phyloP scores from a whole-genome alignment of 1,140 invertebrate genomes.

The Drosophila repleta region DNA sequence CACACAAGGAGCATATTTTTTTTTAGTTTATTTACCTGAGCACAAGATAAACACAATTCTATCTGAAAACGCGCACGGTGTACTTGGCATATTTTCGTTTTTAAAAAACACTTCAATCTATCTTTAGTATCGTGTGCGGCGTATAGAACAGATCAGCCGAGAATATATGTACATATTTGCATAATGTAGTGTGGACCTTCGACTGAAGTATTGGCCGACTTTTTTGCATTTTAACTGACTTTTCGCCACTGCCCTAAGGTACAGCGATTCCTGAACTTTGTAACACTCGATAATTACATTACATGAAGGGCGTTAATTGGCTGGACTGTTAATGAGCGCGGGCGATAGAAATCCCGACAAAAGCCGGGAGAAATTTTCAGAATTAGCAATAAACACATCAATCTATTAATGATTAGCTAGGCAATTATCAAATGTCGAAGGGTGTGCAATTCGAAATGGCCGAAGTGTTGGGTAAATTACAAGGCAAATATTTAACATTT shows the following conservation, averaged over 20 bases:
- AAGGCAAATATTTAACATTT: slow-evolving; percentile 1
- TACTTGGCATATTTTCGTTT: slow-evolving; percentile 31
- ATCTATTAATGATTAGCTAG: slow-evolving; percentile 19
- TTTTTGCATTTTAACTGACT: slow-evolving; percentile 16
- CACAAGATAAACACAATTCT: slow-evolving; percentile 54
- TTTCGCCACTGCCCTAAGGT: slow-evolving; percentile 7
- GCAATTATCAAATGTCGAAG: slow-evolving; percentile 8
- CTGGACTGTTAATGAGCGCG: neutral
- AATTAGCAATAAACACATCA: neutral
- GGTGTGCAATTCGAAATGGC: neutral
- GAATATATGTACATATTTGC: slow-evolving; percentile 41
- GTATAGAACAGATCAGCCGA: slow-evolving; percentile 31
- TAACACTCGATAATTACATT: neutral
- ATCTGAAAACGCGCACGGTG: slow-evolving; percentile 30
- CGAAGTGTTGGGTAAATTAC: slow-evolving; percentile 18
- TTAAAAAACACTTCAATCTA: slow-evolving; percentile 39
- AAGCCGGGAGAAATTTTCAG: slow-evolving; percentile 1
- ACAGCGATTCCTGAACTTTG: slow-evolving; percentile 3
- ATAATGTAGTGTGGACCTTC: slow-evolving; percentile 52
- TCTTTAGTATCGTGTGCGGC: slow-evolving; percentile 16
- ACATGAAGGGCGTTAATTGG: neutral
- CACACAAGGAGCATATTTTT: slow-evolving; percentile 63
- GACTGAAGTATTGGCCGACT: slow-evolving; percentile 53
- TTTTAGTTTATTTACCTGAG: slow-evolving; percentile 57
- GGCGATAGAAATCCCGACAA: neutral